Evolutionary conservation across 1,140 invertebrate genomes (phyloP), one percentile per base, ranked within the genome.

Genomic region (Ips nitidus): DNA sequence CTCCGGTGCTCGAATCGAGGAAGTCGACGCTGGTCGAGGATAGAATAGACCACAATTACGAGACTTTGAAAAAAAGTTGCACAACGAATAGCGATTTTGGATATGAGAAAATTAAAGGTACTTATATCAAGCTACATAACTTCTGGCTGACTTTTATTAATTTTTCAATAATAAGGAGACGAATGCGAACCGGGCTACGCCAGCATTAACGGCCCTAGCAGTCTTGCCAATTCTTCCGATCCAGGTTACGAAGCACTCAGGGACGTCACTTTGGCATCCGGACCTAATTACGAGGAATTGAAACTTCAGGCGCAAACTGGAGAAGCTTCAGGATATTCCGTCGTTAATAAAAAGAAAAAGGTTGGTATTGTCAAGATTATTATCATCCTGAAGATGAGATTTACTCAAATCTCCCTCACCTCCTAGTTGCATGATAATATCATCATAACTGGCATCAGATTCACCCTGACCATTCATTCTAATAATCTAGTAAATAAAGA

Each of bases 271-370:
- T 86, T 84, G 0, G 85, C 87, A 69, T 83, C 83, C 1, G 87
- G 90, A 82, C 88, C 88, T 1, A 91, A 90, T 76, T 91, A 91
- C 73, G 89, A 92, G 78, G 85, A 89, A 47, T 75, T 91, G 36
- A 83, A 86, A 68, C 83, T 86, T 70, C 57, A 69, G 69, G 66
- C 41, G 53, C 62, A 71, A 40, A 80, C 71, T 71, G 72, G 77
- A 2, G 75, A 74, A 53, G 74, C 80, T 55, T 72, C 76, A 73
- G 78, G 81, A 53, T 79, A 86, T 74, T 86, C 85, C 0, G 82
- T 85, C 0, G 82, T 86, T 0, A 84, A 85, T 66, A 86, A 86
- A 74, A 78, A 80, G 61, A 74, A 80, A 7, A 68, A 73, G 43
- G 50, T 61, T 41, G 22, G 53, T 36, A 40, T 65, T 55, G 36